phyloP scores from a whole-genome alignment of 2,797 vertebrate genomes.

The Lacerta agilis region DNA sequence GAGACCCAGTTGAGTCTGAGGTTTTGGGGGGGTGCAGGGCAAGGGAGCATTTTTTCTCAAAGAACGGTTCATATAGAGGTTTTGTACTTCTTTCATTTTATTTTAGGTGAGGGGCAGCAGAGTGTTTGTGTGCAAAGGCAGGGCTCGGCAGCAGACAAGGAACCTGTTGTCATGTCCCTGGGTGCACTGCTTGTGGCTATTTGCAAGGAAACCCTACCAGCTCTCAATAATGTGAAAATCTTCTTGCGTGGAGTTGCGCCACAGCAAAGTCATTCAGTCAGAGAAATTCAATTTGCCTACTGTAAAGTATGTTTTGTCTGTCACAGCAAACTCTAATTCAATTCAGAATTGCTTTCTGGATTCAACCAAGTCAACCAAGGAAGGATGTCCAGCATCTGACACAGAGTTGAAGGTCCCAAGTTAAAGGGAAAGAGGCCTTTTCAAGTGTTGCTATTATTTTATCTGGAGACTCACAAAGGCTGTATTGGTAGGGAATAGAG shows the following conservation, averaged over 20 bases:
- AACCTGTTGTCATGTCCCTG: not conserved
- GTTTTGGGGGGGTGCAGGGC: not conserved
- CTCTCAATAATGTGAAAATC: constrained; percentile 74
- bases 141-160: constrained; percentile 45
- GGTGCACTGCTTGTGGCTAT: constrained; percentile 53
- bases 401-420: not conserved
- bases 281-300: constrained; percentile 88
- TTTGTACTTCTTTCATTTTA: constrained; percentile 14
- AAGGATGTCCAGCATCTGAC: constrained; percentile 49
- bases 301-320: constrained; percentile 79
- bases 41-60: not conserved
- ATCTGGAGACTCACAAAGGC: not conserved
- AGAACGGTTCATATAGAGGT: constrained; percentile 25
- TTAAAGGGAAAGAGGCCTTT: constrained; percentile 44
- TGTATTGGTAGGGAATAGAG: too few species aligned
- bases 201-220: constrained; percentile 70
- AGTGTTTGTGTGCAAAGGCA: not conserved
- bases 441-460: too few species aligned
- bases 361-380: constrained; percentile 59
- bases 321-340: constrained; percentile 79
- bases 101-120: not conserved
- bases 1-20: constrained; percentile 32
- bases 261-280: constrained; percentile 80
- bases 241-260: constrained; percentile 73
- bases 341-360: constrained; percentile 75